Percentiles rank a stretch among this genome's conserved stretches.
phyloP scores from a whole-genome alignment of 2,797 vertebrate genomes.

The Taeniopygia guttata region DNA sequence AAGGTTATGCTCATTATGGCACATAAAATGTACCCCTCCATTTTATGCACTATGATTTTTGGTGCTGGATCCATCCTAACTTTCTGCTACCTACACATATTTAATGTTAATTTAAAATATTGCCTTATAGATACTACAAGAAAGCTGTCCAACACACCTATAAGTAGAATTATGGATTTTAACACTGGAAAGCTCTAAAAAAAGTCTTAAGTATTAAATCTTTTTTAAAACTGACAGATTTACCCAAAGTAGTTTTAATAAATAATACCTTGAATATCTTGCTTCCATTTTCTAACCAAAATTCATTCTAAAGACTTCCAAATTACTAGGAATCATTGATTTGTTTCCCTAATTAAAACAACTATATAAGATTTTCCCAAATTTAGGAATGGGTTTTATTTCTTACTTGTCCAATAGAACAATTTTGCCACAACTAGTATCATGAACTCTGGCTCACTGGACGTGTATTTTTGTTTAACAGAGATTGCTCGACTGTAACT shows the following conservation, averaged over 20 bases:
- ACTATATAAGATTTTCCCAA: not conserved
- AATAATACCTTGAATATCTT: not conserved
- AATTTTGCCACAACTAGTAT: not conserved
- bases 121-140: not conserved
- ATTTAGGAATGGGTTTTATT: not conserved
- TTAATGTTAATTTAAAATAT: not conserved
- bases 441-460: not conserved
- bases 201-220: not conserved
- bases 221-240: not conserved
- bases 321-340: not conserved
- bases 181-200: not conserved
- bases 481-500: not conserved
- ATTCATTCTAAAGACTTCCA: not conserved
- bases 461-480: not conserved
- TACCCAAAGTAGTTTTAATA: not conserved
- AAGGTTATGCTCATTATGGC: not conserved
- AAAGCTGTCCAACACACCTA: not conserved
- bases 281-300: not conserved
- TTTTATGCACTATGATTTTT: not conserved
- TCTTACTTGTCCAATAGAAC: not conserved
- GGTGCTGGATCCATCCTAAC: not conserved
- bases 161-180: not conserved
- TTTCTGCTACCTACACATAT: not conserved
- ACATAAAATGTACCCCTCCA: not conserved
- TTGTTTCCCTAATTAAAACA: not conserved